Percentiles rank a stretch among this genome's conserved stretches.
Conservation (phyloP, 2,888 invertebrate genomes). For the Cephonodes hylas region DNA sequence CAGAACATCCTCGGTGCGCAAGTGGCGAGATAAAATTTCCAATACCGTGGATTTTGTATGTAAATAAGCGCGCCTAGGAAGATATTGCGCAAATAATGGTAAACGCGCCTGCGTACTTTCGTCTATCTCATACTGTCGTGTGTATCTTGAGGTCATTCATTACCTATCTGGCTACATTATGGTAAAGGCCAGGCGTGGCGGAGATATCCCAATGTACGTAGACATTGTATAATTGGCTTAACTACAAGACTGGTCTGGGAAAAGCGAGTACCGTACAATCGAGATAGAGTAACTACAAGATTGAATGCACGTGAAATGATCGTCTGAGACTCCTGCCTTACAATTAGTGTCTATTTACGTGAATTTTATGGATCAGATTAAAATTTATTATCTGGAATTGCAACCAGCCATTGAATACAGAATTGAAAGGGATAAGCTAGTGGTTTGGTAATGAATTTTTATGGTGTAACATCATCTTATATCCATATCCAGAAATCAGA, state of each 20-base stretch:
- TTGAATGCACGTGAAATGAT: neutral
- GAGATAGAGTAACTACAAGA: neutral
- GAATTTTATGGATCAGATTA: too few species aligned
- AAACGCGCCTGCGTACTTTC: neutral
- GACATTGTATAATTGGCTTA: neutral
- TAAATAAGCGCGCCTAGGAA: constrained; percentile 4
- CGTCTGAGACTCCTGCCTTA: neutral
- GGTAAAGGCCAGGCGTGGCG: neutral
- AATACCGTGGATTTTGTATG: constrained; percentile 4
- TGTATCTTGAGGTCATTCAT: constrained; percentile 3
- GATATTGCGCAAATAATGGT: constrained; percentile 2
- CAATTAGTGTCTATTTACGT: neutral
- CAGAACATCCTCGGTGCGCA: constrained; percentile 1
- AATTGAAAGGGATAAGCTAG: too few species aligned
- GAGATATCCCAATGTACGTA: neutral
- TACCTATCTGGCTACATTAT: neutral
- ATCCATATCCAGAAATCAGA: too few species aligned
- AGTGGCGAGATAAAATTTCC: constrained; percentile 9
- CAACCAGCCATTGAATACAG: too few species aligned
- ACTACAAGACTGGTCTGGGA: neutral
- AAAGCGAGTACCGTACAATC: neutral
- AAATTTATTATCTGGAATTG: too few species aligned
- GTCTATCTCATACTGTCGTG: constrained; percentile 2
- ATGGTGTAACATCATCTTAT: too few species aligned
- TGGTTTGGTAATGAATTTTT: too few species aligned